Evolutionary conservation across 2,888 invertebrate genomes (phyloP), one percentile per base, ranked within the genome.

Genomic region (Tipula helvola): DNA sequence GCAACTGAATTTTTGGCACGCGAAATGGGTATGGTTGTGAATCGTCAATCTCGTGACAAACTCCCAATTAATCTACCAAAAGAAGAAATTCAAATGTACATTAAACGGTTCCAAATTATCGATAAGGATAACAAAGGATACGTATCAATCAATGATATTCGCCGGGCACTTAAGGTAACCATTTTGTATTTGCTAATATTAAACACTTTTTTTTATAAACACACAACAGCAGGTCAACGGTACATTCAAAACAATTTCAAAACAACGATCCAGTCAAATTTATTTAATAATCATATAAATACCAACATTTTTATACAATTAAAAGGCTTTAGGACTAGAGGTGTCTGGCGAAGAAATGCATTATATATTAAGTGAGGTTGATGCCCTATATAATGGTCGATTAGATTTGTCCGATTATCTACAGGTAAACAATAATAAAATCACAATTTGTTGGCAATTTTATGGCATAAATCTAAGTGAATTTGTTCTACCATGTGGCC

Each of bases 11-110:
- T 99, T 91, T 93, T 99, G 42, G 95, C 96, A 85, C 95, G 94
- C 89, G 99, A 99, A 93, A 99, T 99, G 99, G 99, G 99, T 44
- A 96, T 97, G 89, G 95, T 96, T 92, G 97, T 99, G 86, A 98
- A 98, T 92, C 94, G 96, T 87, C 95, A 96, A 42, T 96, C 96
- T 87, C 94, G 95, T 90, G 97, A 96, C 91, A 96, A 96, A 91
- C 95, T 97, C 88, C 97, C 97, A 1, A 97, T 98, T 89, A 97
- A 97, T 92, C 94, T 99, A 86, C 96, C 95, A 88, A 97, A 97
- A 91, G 97, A 98, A 87, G 99, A 99, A 92, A 97, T 99, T 89
- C 96, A 97, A 91, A 93, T 95, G 8, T 99, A 98, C 92, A 97
- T 98, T 89, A 97, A 97, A 90, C 94, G 99, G 87, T 99, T 99